phyloP scores from a whole-genome alignment of 2,113 vertebrate genomes.

The Psilopogon haemacephalus region DNA sequence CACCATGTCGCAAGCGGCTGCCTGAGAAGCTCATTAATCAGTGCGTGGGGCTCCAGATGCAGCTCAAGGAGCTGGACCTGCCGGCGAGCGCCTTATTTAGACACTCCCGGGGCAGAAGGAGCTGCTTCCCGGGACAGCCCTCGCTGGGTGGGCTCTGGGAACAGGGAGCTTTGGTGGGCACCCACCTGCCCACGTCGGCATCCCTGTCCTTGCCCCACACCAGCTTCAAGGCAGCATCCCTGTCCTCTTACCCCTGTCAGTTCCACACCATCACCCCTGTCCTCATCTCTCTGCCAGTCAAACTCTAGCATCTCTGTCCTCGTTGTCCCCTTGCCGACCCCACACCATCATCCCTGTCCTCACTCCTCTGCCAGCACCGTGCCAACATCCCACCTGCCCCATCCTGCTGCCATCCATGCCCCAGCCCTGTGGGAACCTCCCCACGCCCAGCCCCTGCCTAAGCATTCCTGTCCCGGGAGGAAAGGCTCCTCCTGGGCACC shows the following conservation, averaged over 20 bases:
- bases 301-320: not conserved
- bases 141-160: not conserved
- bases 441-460: not conserved
- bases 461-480: not conserved
- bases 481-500: not conserved
- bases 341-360: not conserved
- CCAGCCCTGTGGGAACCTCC: not conserved
- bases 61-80: not conserved
- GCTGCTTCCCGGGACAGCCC: not conserved
- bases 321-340: not conserved
- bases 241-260: not conserved
- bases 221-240: not conserved
- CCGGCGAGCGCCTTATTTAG: constrained; percentile 5
- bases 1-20: not conserved
- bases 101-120: not conserved
- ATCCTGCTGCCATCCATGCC: fast-evolving
- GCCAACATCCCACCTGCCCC: not conserved
- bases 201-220: not conserved
- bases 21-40: constrained; percentile 57
- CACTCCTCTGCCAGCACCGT: not conserved
- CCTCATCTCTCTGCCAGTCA: not conserved
- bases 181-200: not conserved
- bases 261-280: not conserved
- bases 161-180: not conserved
- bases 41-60: not conserved